Evolutionary conservation across 2,797 vertebrate genomes (phyloP).

Genomic region (Pangasius macronema): DNA sequence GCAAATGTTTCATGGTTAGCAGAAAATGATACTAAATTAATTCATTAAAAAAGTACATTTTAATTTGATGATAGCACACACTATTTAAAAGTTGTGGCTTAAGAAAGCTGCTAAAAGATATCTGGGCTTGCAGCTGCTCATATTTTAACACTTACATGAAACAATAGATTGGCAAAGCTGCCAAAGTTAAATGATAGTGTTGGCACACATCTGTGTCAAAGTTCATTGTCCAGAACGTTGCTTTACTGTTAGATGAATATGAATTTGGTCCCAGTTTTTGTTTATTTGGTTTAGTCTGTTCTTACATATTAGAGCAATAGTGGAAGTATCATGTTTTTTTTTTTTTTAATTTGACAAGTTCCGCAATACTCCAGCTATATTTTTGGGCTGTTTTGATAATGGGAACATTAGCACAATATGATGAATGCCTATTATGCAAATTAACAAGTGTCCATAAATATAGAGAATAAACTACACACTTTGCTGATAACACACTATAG

Average conservation of each 20-base stretch:
- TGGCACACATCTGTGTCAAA: background rate
- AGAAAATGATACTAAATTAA: background rate
- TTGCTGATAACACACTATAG: background rate
- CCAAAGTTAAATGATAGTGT: background rate
- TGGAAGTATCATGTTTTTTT: background rate
- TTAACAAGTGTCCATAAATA: background rate
- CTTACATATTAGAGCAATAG: background rate
- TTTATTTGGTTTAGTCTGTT: background rate
- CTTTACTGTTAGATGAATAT: background rate
- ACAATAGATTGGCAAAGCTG: background rate
- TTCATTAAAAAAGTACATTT: background rate
- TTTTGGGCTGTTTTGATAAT: background rate
- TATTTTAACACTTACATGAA: background rate
- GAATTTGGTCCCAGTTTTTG: background rate
- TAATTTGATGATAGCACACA: background rate
- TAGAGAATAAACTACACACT: background rate
- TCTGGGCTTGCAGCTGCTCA: background rate
- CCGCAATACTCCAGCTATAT: background rate
- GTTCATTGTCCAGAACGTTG: background rate
- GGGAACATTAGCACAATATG: background rate
- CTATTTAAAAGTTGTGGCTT: slow-evolving; percentile 7
- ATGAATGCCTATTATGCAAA: background rate
- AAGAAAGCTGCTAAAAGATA: background rate
- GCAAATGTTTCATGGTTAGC: background rate
- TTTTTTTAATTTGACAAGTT: background rate